Evolutionary conservation across 2,113 vertebrate genomes (phyloP), one percentile per base, ranked within the genome.

Genomic region (Callipepla squamata): DNA sequence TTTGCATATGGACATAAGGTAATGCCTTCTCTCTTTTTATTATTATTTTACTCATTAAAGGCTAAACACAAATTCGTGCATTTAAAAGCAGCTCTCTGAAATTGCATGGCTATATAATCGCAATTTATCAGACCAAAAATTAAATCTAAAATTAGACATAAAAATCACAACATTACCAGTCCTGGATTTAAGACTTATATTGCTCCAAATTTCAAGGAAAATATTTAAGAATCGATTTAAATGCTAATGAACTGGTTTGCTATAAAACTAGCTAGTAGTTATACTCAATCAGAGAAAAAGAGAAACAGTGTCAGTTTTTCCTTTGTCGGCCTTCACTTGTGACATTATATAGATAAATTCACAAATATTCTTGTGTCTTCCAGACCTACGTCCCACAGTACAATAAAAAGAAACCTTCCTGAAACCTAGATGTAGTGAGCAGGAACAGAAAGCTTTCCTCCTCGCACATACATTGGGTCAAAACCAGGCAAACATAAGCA

Each of bases 201-300:
- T 90, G 44, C 85, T 93, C 57, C 11, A 51, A 88, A 78, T 96
- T 92, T 93, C 82, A 83, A 86, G 4, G 1, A 95, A 95, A 95
- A 94, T 92, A 93, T 93, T 95, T 94, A 95, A 92, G 82, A 95
- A 95, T 89, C 87, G 63, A 96, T 95, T 96, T 95, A 95, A 95
- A 95, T 95, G 93, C 92, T 96, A 96, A 96, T 96, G 90, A 88
- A 51, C 85, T 57, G 70, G 25, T 91, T 94, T 85, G 50, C 42
- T 36, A 48, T 86, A 91, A 96, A 93, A 57, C 51, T 53, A 36
- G n/a, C 34, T 55, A 53, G 45, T 5, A 75, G 47, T 90, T 58
- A 32, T 75, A 65, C 23, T 93, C 47, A 50, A 16, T 26, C 78
- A 42, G 16, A 72, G 30, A 36, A 68, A 86, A 85, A 73, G 73